Evolutionary conservation across 2,797 vertebrate genomes (phyloP), one percentile per base, ranked within the genome.

Genomic region (Microtus obscurus): DNA sequence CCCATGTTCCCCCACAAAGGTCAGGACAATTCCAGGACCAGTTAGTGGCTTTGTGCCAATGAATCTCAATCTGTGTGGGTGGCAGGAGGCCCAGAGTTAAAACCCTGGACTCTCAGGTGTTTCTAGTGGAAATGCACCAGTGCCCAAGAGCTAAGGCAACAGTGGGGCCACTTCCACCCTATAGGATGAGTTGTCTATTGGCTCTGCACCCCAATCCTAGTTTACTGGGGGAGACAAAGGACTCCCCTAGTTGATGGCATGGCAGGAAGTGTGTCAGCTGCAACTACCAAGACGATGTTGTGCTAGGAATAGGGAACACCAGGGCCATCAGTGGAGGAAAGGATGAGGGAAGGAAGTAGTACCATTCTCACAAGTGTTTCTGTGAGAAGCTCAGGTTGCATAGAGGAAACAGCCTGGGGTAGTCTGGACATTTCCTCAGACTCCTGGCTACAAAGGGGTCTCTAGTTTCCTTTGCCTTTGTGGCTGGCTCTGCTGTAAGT

Each of bases 221-320:
- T 19, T 45, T 17, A 8, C 8, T 0, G 51, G 34, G 51, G 51
- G 63, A 34, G 34, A 21, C 0, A 0, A 31, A 31, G 5, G 34
- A 8, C 2, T 2, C 2, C 40, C 9, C 0, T 10, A 1, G 45
- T 82, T 23, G 1, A 11, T 2, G 23, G 5, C 14, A 0, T 2
- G 6, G 31, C 34, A 56, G 48, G 71, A 43, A 73, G 16, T 29
- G 17, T 56, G 11, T 53, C 6, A 12, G 29, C 1, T 48, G 31
- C 87, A 27, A 43, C 31, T 71, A 45, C 65, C 0, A 6, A 45
- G 48, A 56, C 79, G 21, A 8, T 0, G 1, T n/a, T 43, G 6
- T 2, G 1, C 34, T 9, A 14, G 56, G 34, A 19, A 14, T 1
- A 29, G 51, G 48, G 19, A 34, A 71, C 3, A 89, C 40, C 34